Conservation (phyloP, 2,113 vertebrate species). For the Edolisoma coerulescens region DNA sequence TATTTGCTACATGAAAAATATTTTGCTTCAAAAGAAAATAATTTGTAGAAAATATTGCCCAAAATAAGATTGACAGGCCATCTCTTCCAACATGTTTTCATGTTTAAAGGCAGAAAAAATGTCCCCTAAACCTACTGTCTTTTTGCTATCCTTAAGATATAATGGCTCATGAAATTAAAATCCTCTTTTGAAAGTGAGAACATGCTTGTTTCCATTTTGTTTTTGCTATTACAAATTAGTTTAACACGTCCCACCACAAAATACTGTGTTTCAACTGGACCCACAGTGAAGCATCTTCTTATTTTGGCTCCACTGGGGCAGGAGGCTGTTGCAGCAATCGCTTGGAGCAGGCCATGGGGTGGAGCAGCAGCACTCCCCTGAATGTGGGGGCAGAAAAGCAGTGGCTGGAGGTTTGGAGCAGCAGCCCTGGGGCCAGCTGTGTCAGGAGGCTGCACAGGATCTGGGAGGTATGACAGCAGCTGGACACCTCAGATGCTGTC, state of each 20-base stretch:
- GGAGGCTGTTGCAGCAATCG: neutral
- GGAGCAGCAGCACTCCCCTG: neutral
- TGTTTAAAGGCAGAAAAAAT: neutral
- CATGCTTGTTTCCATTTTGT: neutral
- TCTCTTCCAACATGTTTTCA: neutral
- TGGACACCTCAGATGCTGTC: neutral
- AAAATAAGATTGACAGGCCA: neutral
- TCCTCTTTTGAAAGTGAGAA: neutral
- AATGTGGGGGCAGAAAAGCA: rapidly evolving
- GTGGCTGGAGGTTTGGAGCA: neutral
- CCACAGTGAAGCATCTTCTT: neutral
- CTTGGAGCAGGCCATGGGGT: neutral
- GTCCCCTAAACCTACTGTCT: neutral
- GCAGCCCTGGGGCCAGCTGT: neutral
- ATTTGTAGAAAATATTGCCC: neutral
- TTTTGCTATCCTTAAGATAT: neutral
- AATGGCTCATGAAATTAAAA: neutral
- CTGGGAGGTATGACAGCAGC: too few relatives aligned
- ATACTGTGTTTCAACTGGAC: neutral
- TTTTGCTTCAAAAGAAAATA: neutral
- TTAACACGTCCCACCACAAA: neutral
- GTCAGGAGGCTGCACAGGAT: neutral
- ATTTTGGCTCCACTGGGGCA: neutral
- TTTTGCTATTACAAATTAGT: neutral
- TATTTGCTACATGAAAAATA: neutral